A percentile compares a stretch with the other conserved stretches of the same genome.
Conservation (phyloP, 1,140 invertebrate species). For the Drosophila quadrilineata region DNA sequence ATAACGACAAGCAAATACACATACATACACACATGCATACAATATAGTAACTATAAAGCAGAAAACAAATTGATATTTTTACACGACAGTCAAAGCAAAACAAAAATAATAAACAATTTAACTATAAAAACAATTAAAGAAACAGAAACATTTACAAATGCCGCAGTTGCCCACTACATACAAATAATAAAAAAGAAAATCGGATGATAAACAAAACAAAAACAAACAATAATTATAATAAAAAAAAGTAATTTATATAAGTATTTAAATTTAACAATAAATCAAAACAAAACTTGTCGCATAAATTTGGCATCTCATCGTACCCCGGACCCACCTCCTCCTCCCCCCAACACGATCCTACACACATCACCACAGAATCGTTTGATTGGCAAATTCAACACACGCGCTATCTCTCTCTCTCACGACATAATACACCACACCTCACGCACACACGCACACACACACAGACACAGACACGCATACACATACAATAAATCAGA, state of each 20-base stretch:
- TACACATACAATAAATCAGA: conserved; percentile 30
- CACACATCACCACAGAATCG: neutral
- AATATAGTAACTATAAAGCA: conserved; percentile 70
- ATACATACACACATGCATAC: too few species aligned
- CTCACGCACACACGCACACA: conserved; percentile 24
- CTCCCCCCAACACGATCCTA: neutral
- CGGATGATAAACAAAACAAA: conserved; percentile 58
- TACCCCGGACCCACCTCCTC: conserved; percentile 21
- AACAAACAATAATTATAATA: conserved; percentile 77
- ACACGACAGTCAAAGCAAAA: conserved; percentile 65
- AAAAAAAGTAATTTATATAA: conserved; percentile 76
- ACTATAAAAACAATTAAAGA: conserved; percentile 66
- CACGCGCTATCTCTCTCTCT: conserved; percentile 25
- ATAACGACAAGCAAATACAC: conserved; percentile 48
- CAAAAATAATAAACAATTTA: conserved; percentile 41
- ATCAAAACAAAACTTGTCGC: conserved; percentile 79
- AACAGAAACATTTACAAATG: conserved; percentile 79
- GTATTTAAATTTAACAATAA: conserved; percentile 78
- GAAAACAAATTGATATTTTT: conserved; percentile 74
- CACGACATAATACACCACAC: conserved; percentile 14
- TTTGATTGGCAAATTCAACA: neutral
- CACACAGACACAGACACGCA: conserved; percentile 24
- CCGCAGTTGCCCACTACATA: conserved; percentile 77
- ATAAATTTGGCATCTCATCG: conserved; percentile 46
- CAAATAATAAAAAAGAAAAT: too few species aligned